These are phyloP conservation scores for Oncorhynchus masou DNA, from an alignment of 2,113 vertebrate genomes.

Conservation along the genomic window DNA sequence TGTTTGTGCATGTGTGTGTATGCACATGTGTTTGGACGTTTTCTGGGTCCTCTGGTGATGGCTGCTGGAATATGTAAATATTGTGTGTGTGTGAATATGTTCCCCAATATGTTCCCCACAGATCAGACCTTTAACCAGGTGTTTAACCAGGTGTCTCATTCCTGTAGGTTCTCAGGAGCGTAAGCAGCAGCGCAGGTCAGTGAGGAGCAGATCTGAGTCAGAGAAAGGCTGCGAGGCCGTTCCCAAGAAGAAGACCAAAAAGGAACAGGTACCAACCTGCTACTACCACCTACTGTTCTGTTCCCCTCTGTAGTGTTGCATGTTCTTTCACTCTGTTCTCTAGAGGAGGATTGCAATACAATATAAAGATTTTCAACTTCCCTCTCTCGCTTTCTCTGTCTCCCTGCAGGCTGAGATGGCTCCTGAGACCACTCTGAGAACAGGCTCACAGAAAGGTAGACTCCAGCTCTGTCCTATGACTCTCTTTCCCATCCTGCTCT, in stretches of 20 bases:
- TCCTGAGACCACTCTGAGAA: slow-evolving; percentile 87
- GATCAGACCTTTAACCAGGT: neutral
- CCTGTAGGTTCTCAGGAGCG: slow-evolving; percentile 82
- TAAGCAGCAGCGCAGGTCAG: slow-evolving; percentile 93
- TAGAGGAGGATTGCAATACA: too few species aligned
- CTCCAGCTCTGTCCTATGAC: neutral
- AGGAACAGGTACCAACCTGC: slow-evolving; percentile 85
- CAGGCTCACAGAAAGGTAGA: slow-evolving; percentile 91
- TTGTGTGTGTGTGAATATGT: slow-evolving; percentile 9
- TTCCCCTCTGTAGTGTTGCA: too few species aligned
- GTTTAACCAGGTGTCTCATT: slow-evolving; percentile 5
- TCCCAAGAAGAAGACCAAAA: slow-evolving; percentile 99
- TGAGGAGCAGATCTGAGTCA: slow-evolving; percentile 94
- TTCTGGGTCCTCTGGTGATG: neutral
- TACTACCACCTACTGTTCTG: neutral
- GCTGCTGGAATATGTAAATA: neutral
- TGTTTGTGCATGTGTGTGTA: too few species aligned
- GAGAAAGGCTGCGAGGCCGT: slow-evolving; percentile 91
- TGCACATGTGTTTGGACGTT: too few species aligned
- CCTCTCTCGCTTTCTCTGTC: neutral
- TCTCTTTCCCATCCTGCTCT: neutral
- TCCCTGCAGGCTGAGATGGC: slow-evolving; percentile 83
- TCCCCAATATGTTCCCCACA: slow-evolving; percentile 7
- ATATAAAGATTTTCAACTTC: too few species aligned
- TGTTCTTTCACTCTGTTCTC: too few species aligned